Evolutionary conservation across 1,140 invertebrate species (phyloP).

Genomic region (Laupala kohalensis): DNA sequence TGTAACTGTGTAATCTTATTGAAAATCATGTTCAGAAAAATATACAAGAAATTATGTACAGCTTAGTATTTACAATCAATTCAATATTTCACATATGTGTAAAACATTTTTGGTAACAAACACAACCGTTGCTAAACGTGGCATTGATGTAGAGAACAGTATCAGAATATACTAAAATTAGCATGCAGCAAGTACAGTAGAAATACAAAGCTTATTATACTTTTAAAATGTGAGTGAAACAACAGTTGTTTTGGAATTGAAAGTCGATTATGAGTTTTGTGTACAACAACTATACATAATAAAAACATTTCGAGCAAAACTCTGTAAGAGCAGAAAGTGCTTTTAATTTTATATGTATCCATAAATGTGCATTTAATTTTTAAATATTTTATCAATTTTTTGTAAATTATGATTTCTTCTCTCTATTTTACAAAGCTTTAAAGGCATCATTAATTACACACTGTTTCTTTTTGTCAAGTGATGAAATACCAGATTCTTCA

Average conservation of each 20-base stretch:
- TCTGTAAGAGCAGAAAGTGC: slow-evolving; percentile 4
- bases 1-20: slow-evolving; percentile 12
- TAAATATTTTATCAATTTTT: neutral
- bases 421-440: neutral
- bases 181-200: neutral
- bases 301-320: slow-evolving; percentile 4
- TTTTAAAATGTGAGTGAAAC: neutral
- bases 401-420: neutral
- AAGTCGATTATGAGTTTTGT: neutral
- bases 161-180: slow-evolving; percentile 3
- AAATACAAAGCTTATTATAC: slow-evolving; percentile 9
- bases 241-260: neutral
- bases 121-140: slow-evolving; percentile 14
- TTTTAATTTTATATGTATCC: slow-evolving; percentile 2
- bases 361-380: neutral
- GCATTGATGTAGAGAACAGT: slow-evolving; percentile 1
- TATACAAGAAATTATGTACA: slow-evolving; percentile 17
- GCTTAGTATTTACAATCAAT: slow-evolving; percentile 15
- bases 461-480: neutral
- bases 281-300: neutral
- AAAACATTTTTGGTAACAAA: slow-evolving; percentile 14
- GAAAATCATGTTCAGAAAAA: slow-evolving; percentile 17
- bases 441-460: neutral
- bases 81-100: slow-evolving; percentile 9
- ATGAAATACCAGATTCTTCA: neutral